phyloP scores from a whole-genome alignment of 2,113 vertebrate species.

The Chaetura pelagica region DNA sequence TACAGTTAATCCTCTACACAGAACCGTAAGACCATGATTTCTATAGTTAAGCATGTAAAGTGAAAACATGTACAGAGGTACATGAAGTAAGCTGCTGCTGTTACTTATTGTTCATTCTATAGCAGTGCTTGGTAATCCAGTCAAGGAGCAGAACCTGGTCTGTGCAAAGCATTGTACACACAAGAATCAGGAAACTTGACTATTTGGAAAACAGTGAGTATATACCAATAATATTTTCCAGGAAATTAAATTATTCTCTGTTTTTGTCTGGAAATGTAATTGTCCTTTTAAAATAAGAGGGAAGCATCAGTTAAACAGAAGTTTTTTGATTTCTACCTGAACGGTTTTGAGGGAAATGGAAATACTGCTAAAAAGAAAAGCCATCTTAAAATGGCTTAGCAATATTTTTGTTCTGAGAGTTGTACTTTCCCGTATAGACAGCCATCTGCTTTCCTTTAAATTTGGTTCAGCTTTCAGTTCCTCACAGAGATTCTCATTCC shows the following conservation, averaged over 20 bases:
- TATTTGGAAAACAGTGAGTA: not conserved
- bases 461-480: not conserved
- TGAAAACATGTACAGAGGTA: not conserved
- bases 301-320: not conserved
- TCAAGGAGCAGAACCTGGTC: not conserved
- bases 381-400: not conserved
- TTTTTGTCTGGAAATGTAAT: not conserved
- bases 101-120: not conserved
- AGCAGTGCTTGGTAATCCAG: not conserved
- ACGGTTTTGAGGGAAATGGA: not conserved
- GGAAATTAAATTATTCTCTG: not conserved
- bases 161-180: not conserved
- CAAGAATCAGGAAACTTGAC: not conserved
- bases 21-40: not conserved
- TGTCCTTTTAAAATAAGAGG: not conserved
- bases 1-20: not conserved
- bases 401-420: not conserved
- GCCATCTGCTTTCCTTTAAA: not conserved
- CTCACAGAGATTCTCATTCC: not conserved
- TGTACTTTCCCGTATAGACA: not conserved
- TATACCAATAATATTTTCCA: not conserved
- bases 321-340: not conserved
- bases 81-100: not conserved
- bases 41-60: not conserved
- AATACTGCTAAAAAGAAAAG: not conserved